These are phyloP conservation scores for Rhea americana DNA, from an alignment of 2,113 vertebrate species.

Conservation along the genomic window DNA sequence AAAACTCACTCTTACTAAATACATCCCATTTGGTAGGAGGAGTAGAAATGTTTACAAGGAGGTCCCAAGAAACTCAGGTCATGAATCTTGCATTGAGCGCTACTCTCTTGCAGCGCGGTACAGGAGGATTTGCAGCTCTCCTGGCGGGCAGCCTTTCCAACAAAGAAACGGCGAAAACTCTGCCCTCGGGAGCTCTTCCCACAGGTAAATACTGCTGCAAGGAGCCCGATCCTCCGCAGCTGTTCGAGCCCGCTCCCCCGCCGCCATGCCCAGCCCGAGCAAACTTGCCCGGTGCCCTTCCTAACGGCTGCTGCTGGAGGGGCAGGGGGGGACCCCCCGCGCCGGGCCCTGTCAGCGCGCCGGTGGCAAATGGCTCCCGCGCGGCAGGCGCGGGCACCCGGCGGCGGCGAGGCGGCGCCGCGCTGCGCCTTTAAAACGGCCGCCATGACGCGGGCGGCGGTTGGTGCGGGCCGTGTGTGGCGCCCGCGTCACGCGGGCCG, in stretches of 20 bases:
- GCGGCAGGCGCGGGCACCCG: not conserved
- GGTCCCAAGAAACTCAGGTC: not conserved
- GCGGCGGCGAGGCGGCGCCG: slow-evolving; percentile 28
- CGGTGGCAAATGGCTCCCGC: not conserved
- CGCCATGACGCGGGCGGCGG: slow-evolving; percentile 75
- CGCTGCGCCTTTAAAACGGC: slow-evolving; percentile 77
- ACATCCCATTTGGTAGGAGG: not conserved
- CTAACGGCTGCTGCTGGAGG: not conserved
- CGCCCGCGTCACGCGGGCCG: slow-evolving; percentile 70
- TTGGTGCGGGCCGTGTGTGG: slow-evolving; percentile 68
- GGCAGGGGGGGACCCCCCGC: too few relatives aligned
- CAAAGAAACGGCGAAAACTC: slow-evolving; percentile 28
- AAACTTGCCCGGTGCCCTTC: not conserved
- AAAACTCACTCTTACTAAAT: not conserved
- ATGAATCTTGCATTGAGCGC: not conserved
- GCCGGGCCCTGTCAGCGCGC: not conserved
- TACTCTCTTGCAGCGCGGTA: not conserved
- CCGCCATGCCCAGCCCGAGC: not conserved
- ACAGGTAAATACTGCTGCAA: not conserved
- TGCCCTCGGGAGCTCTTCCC: slow-evolving; percentile 4
- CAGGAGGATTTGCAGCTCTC: not conserved
- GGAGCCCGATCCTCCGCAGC: not conserved
- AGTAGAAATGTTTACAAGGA: not conserved
- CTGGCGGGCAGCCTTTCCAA: not conserved
- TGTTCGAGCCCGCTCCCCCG: not conserved